A percentile compares a stretch with the other conserved stretches of the same genome.
These are phyloP conservation scores for Zosterops lateralis DNA, from an alignment of 2,113 vertebrate genomes.

Conservation along the genomic window DNA sequence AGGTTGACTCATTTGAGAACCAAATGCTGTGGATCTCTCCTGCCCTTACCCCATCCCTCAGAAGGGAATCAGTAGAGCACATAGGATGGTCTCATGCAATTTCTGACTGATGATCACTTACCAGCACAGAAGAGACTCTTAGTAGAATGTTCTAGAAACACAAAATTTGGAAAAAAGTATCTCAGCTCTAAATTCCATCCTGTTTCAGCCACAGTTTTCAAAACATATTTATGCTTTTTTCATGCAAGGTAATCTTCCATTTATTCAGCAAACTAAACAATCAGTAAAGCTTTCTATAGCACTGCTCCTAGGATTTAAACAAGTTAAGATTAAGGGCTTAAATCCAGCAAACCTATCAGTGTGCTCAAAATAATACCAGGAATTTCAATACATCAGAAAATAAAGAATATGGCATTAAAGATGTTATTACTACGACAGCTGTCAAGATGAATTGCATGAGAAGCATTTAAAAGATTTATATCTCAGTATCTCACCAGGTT, in stretches of 20 bases:
- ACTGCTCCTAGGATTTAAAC: conserved; percentile 34
- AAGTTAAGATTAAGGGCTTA: conserved; percentile 60
- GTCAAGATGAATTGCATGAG: conserved; percentile 57
- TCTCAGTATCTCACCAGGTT: conserved; percentile 47
- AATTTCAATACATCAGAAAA: conserved; percentile 66
- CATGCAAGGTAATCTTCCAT: conserved; percentile 27
- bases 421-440: conserved; percentile 43
- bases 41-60: neutral
- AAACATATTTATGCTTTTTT: conserved; percentile 1
- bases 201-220: neutral
- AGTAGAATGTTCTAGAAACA: neutral
- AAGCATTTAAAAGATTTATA: conserved; percentile 58
- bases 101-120: neutral
- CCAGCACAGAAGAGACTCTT: neutral
- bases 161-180: neutral
- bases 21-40: neutral
- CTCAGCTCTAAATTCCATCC: neutral
- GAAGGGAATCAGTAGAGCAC: neutral
- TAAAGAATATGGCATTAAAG: conserved; percentile 55
- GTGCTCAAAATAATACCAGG: conserved; percentile 48
- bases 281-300: neutral
- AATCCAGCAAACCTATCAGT: conserved; percentile 41
- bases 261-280: conserved; percentile 23
- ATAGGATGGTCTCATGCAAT: neutral
- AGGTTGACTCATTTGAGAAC: neutral